phyloP scores from a whole-genome alignment of 64 coral and sea anemone species.

The Porites lutea region DNA sequence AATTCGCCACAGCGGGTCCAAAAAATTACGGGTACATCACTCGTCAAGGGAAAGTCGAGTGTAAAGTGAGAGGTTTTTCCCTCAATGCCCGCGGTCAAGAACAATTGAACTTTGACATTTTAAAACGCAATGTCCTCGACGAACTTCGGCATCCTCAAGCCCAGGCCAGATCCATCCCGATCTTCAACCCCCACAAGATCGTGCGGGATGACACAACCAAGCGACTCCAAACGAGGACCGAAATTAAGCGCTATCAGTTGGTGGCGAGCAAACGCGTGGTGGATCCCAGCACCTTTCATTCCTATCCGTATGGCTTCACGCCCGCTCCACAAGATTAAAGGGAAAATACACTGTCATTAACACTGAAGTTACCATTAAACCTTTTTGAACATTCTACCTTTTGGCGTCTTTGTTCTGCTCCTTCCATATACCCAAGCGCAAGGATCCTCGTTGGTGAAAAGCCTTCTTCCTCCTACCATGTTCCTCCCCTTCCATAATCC shows the following conservation, averaged over 20 bases:
- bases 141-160: not conserved
- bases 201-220: too few species aligned
- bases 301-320: not conserved
- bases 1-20: slow-evolving; percentile 5
- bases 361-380: too few species aligned
- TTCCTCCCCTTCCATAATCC: too few species aligned
- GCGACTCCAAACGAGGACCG: too few species aligned
- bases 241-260: not conserved
- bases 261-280: slow-evolving; percentile 12
- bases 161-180: not conserved
- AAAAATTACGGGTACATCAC: slow-evolving; percentile 26
- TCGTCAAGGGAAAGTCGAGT: not conserved
- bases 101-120: not conserved
- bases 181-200: not conserved
- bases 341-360: too few species aligned
- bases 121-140: not conserved
- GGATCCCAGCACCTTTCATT: not conserved
- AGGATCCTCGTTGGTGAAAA: too few species aligned
- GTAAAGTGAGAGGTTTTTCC: slow-evolving; percentile 1
- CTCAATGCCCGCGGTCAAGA: not conserved
- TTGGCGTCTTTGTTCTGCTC: too few species aligned
- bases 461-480: too few species aligned
- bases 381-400: too few species aligned
- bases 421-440: too few species aligned
- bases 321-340: too few species aligned